Evolutionary conservation across 2,113 vertebrate species (phyloP), one percentile per base, ranked within the genome.

Genomic region (Odontesthes bonariensis): DNA sequence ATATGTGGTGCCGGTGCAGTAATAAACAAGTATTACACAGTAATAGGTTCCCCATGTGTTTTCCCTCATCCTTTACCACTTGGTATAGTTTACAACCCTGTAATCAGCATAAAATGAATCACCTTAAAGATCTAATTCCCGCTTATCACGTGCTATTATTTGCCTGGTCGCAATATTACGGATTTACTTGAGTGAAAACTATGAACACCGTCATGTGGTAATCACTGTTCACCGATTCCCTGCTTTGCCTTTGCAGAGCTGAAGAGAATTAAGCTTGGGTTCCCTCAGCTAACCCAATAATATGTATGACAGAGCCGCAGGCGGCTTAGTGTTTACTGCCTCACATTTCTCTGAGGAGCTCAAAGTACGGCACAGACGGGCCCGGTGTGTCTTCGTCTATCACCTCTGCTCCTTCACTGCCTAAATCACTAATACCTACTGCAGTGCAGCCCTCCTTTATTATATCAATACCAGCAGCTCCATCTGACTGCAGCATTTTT

Each of bases 301-400:
- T 84, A 81, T 84, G 84, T 89, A 84, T 86, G 87, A 89, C 85
- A 84, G 84, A 62, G 89, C 88, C 72, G 77, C 83, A 67, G 88
- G 86, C 83, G n/a, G 88, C 85, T 90, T 73, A 87, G 38, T 87
- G 84, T 89, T 89, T 87, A 73, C 86, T 46, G 86, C 79, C 81
- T 86, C 79, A 53, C 77, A 76, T 89, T 73, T 84, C 86, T 78
- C 68, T 0, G 77, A 85, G 75, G 75, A 81, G 83, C 61, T 57
- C 51, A 20, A 56, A 68, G 65, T 27, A 38, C 62, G 20, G 68
- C 73, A 35, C 0, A 79, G 77, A 85, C 87, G 23, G 40, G 64
- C 58, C 76, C 19, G 63, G 74, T 82, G 81, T 68, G 66, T 77
- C 71, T 65, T 83, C 52, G 63, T 84, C 74, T 51, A 69, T 86